These are phyloP conservation scores for Eupelmus urozonus DNA, from an alignment of 2,888 invertebrate genomes.

Conservation along the genomic window DNA sequence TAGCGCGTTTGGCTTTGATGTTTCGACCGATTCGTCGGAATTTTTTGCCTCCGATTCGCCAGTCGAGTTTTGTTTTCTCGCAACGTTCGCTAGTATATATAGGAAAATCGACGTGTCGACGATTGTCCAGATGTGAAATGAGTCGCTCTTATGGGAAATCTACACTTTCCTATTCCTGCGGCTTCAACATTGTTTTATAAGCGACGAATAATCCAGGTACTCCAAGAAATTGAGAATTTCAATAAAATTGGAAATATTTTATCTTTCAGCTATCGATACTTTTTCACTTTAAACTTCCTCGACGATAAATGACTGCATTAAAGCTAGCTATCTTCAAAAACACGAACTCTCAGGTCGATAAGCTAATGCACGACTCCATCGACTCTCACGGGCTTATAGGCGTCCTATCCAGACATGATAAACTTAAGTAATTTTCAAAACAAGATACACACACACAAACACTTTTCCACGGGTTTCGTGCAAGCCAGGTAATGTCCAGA, in stretches of 20 bases:
- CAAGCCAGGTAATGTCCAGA: background rate
- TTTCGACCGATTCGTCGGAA: conserved; percentile 31
- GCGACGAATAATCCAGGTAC: background rate
- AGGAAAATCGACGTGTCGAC: conserved; percentile 13
- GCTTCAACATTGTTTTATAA: background rate
- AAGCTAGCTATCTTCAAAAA: background rate
- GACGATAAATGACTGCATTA: background rate
- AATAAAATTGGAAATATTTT: too few relatives aligned
- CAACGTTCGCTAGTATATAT: background rate
- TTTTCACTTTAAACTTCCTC: too few relatives aligned
- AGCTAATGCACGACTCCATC: conserved; percentile 29
- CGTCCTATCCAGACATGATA: conserved; percentile 24
- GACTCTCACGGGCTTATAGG: background rate
- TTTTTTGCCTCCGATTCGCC: conserved; percentile 3
- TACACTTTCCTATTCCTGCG: too few relatives aligned
- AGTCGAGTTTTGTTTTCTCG: conserved; percentile 23
- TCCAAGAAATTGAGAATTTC: background rate
- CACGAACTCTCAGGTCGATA: conserved; percentile 21
- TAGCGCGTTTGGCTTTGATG: conserved; percentile 51
- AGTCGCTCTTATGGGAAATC: too few relatives aligned
- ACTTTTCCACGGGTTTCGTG: background rate
- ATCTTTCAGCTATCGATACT: too few relatives aligned
- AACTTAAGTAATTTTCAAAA: conserved; percentile 49
- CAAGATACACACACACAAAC: conserved; percentile 23
- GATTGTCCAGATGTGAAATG: too few relatives aligned